Percentiles rank a stretch among this genome's conserved stretches.
These are phyloP conservation scores for Dallia pectoralis DNA, from an alignment of 2,797 vertebrate species.

Conservation along the genomic window DNA sequence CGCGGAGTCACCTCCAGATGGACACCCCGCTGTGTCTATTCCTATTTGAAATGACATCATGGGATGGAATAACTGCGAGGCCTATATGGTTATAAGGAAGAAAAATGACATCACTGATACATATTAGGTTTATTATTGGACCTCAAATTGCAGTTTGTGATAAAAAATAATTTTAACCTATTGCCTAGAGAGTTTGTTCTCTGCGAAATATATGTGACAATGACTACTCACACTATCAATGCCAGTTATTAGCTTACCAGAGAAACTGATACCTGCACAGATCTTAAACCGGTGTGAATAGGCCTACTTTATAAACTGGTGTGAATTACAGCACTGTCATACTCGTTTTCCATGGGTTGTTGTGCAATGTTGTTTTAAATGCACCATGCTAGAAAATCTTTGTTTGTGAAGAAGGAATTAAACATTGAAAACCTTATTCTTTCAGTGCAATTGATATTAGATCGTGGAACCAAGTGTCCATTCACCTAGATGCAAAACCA, in stretches of 20 bases:
- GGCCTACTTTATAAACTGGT: too few relatives aligned
- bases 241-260: neutral
- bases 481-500: neutral
- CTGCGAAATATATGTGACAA: neutral
- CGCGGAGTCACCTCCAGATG: conserved; percentile 58
- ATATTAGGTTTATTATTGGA: conserved; percentile 10
- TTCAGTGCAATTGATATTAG: neutral
- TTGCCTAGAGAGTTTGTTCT: neutral
- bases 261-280: neutral
- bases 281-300: neutral
- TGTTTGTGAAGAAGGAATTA: neutral
- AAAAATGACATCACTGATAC: neutral
- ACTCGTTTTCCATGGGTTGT: neutral
- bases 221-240: neutral
- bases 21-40: conserved; percentile 7
- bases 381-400: neutral
- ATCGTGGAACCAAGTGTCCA: neutral
- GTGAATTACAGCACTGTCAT: neutral
- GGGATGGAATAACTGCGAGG: neutral
- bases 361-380: neutral
- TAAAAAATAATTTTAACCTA: too few relatives aligned
- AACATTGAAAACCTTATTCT: neutral
- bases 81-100: too few relatives aligned
- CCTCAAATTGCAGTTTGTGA: conserved; percentile 33
- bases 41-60: neutral